These are phyloP conservation scores for Mesochorus sp. DNA, from an alignment of 2,888 invertebrate genomes.

Conservation along the genomic window DNA sequence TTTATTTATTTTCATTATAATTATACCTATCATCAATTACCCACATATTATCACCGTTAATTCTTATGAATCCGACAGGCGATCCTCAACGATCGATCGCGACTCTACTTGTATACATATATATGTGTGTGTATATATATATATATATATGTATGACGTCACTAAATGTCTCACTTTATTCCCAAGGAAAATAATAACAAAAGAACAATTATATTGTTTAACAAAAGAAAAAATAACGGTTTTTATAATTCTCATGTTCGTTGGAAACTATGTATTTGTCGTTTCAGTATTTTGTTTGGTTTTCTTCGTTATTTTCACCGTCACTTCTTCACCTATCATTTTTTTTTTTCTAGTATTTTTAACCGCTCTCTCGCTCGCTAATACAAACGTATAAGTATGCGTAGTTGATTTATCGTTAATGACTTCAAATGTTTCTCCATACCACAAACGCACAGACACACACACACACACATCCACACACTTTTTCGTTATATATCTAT, in stretches of 20 bases:
- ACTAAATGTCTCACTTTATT: not conserved
- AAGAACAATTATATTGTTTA: too few relatives aligned
- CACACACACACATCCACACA: slow-evolving; percentile 21
- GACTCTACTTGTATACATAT: slow-evolving; percentile 21
- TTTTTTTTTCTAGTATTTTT: slow-evolving; percentile 5
- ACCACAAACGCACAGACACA: too few relatives aligned
- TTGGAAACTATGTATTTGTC: slow-evolving; percentile 32
- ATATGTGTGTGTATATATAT: not conserved
- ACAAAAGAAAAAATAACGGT: too few relatives aligned
- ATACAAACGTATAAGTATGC: slow-evolving; percentile 53
- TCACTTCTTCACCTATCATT: slow-evolving; percentile 11
- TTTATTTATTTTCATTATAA: slow-evolving; percentile 37
- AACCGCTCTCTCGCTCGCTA: slow-evolving; percentile 22
- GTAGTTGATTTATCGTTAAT: slow-evolving; percentile 42
- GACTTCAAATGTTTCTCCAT: slow-evolving; percentile 48
- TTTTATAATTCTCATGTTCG: slow-evolving; percentile 22
- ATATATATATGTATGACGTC: too few relatives aligned
- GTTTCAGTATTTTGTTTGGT: slow-evolving; percentile 38
- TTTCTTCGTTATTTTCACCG: slow-evolving; percentile 32
- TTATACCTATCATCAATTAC: slow-evolving; percentile 53
- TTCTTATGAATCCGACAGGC: slow-evolving; percentile 55
- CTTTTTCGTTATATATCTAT: not conserved
- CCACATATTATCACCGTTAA: slow-evolving; percentile 62
- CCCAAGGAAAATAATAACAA: too few relatives aligned
- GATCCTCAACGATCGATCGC: slow-evolving; percentile 22